Evolutionary conservation across 2,113 vertebrate genomes (phyloP).

Genomic region (Clinocottus analis): DNA sequence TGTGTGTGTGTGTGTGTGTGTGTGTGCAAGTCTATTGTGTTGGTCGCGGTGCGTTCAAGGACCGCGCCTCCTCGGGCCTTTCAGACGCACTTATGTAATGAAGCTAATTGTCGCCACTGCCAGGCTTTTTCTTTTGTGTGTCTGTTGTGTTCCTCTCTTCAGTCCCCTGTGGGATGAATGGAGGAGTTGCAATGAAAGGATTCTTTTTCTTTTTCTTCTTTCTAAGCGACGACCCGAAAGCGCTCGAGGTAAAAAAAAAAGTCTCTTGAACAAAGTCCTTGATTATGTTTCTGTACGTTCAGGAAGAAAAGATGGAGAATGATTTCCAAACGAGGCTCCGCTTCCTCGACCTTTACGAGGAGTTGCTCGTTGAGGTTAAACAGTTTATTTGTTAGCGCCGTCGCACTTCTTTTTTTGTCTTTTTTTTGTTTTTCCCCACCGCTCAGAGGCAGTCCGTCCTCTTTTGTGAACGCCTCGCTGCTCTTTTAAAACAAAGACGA

Average conservation of each 20-base stretch:
- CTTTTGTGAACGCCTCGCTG: slow-evolving; percentile 69
- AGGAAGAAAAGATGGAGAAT: slow-evolving; percentile 2
- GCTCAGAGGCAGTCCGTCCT: slow-evolving; percentile 12
- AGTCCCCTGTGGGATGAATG: neutral
- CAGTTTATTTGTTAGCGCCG: neutral
- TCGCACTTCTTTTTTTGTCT: slow-evolving; percentile 2
- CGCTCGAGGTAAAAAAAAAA: neutral
- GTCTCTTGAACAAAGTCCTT: neutral
- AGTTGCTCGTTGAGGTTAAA: slow-evolving; percentile 30
- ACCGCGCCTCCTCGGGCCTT: slow-evolving; percentile 22
- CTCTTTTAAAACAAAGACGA: slow-evolving; percentile 69
- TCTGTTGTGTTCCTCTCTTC: neutral
- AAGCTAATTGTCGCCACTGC: slow-evolving; percentile 17
- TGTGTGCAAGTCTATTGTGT: slow-evolving; percentile 40
- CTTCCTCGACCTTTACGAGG: slow-evolving; percentile 26
- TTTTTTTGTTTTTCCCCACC: neutral
- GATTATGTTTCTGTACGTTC: neutral
- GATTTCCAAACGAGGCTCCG: neutral
- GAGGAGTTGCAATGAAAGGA: neutral
- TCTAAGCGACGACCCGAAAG: neutral
- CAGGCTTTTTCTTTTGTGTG: neutral
- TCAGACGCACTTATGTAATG: slow-evolving; percentile 4
- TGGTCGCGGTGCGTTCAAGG: slow-evolving; percentile 49
- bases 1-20: too few species aligned
- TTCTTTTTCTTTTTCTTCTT: too few species aligned